Evolutionary conservation across 2,797 vertebrate genomes (phyloP), one percentile per base, ranked within the genome.

Genomic region (Crenuchus spilurus): DNA sequence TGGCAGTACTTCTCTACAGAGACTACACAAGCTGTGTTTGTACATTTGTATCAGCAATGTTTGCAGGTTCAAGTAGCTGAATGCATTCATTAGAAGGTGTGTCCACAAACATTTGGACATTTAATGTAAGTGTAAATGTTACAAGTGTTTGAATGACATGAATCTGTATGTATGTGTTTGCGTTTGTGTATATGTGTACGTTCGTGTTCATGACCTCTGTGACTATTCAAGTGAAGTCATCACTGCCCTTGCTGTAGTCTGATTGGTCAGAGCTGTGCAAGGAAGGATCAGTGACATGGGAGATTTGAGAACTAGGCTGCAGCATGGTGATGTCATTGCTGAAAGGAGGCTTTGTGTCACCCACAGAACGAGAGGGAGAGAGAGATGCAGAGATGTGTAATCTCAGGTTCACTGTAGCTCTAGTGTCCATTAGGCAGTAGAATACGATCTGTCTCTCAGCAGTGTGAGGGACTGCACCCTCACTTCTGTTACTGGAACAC

Each of bases 321-420:
- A 90, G 90, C 89, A 82, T 84, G 85, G 86, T 92, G 92, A 93
- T 92, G 91, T 93, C 89, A 93, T 91, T 86, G 67, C 84, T 88
- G 85, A 91, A 91, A 89, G 87, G 58, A 76, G 72, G 60, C 67
- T 30, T 68, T 52, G 69, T 70, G 76, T 79, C 77, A 84, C 57
- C 75, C 44, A 48, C 81, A 79, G 81, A 82, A 77, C 66, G 39
- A 65, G 33, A 65, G 39, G 65, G 74, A 68, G 72, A 63, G 72
- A 60, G 30, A 71, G 58, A 60, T 24, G 35, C 39, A 69, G 60
- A 78, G 57, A 64, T 13, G 37, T 49, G 60, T 46, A 37, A 72
- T 79, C 74, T 81, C 71, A 70, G 74, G 71, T 77, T 81, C 31
- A 77, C 72, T 52, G 37, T 62, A 74, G 52, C 61, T 60, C 74